Conservation (phyloP, 2,888 invertebrate species). For the Anthophora plumipes region DNA sequence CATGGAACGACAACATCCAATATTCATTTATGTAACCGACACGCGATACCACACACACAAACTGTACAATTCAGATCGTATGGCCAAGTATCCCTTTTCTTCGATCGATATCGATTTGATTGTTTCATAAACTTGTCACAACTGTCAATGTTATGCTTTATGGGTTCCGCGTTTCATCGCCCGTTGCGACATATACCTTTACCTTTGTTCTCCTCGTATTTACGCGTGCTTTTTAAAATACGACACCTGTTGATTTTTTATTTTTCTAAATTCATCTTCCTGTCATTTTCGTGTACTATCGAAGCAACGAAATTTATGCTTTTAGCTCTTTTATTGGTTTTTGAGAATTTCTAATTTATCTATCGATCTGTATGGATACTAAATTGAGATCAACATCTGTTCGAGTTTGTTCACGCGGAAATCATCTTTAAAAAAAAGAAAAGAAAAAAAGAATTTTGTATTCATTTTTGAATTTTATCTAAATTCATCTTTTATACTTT, state of each 20-base stretch:
- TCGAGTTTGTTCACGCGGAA: no score
- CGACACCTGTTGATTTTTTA: no score
- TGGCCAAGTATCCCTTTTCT: slow-evolving; percentile 40
- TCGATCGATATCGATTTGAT: slow-evolving; percentile 19
- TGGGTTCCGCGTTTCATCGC: not conserved
- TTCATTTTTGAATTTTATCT: not conserved
- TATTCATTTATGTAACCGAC: slow-evolving; percentile 62
- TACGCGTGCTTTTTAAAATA: not conserved
- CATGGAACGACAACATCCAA: slow-evolving; percentile 33
- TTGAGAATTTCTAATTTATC: no score
- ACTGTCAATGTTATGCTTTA: not conserved
- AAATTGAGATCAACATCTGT: no score
- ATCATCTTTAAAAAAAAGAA: no score
- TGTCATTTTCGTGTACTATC: not conserved
- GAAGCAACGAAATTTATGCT: no score
- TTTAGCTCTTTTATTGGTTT: no score
- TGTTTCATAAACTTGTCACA: slow-evolving; percentile 14
- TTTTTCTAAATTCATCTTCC: no score
- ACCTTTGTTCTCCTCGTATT: not conserved
- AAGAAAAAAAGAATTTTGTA: no score
- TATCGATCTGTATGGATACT: no score
- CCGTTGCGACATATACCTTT: not conserved
- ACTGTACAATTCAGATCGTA: slow-evolving; percentile 32
- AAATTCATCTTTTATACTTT: not conserved
- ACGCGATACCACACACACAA: slow-evolving; percentile 37